Base-by-base conservation (phyloP, 2,113 vertebrate genomes). In the Odobenus rosmarus region DNA sequence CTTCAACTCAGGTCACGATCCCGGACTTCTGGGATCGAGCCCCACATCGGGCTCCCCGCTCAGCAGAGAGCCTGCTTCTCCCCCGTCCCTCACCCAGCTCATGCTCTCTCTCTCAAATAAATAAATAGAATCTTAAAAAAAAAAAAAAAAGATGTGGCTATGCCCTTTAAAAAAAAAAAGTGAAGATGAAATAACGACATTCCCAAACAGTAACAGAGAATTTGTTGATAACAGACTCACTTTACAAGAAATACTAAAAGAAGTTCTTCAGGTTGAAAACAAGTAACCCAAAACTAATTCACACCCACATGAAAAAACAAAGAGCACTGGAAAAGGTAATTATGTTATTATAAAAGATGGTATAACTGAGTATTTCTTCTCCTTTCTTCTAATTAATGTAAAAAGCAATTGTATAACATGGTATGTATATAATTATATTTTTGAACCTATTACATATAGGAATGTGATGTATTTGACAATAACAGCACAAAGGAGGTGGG, bases 231-330 rank as follows among this genome's bases (percentile, higher is more conserved):
- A 36, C 3, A 69, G 62, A 91, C 19, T 69, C 19, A 57, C 9
- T 49, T 79, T 64, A 49, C 23, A 51, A 71, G 53, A 81, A 91
- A 69, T 42, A 81, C 4, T 91, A 81, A 91, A 82, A 42, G 26
- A 90, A 71, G 28, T 82, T 79, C 42, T 49, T 55, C 19, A 46
- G 39, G n/a, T 49, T 90, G 5, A 64, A 64, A 80, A 90, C 46
- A 53, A 82, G n/a, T 57, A 64, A 42, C 76, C 5, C 59, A 67
- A 90, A 46, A 80, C 7, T 53, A 91, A 39, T 67, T 91, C 61
- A 91, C n/a, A 91, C 33, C 26, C n/a, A 91, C n/a, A 67, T 91
- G 18, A 90, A 81, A 81, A 81, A 89, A 77, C 31, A 62, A 91
- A 91, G 76, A 64, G n/a, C 61, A 81, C 24, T 69, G 62, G 36